These are phyloP conservation scores for Ganaspis sp. DNA, from an alignment of 1,140 invertebrate genomes.

Conservation along the genomic window DNA sequence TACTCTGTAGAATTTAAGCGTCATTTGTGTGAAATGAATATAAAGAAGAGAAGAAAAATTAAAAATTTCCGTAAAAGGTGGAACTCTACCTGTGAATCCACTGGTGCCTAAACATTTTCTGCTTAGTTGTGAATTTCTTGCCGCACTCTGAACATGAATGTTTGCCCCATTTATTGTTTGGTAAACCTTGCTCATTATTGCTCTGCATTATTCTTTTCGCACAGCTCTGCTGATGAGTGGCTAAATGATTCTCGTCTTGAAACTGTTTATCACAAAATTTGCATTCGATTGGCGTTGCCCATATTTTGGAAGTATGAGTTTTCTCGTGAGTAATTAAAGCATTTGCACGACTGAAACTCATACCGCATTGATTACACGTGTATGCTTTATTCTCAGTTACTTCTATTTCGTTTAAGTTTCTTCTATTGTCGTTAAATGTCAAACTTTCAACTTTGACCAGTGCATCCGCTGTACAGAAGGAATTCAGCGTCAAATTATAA, in stretches of 20 bases:
- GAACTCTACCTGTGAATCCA: constrained; percentile 75
- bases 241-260: constrained; percentile 64
- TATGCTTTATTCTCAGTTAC: constrained; percentile 54
- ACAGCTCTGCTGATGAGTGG: constrained; percentile 69
- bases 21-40: too few species aligned
- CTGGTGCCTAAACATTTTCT: constrained; percentile 76
- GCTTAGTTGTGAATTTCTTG: constrained; percentile 76
- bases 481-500: constrained; percentile 62
- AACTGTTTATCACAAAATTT: constrained; percentile 74
- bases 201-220: constrained; percentile 67
- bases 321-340: constrained; percentile 67
- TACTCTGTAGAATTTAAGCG: too few species aligned
- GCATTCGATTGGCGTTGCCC: constrained; percentile 69
- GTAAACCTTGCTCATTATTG: constrained; percentile 58
- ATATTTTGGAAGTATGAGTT: constrained; percentile 62
- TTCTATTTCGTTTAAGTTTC: constrained; percentile 53
- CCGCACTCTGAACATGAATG: constrained; percentile 74
- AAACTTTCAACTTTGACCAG: constrained; percentile 63
- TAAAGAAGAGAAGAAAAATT: too few species aligned
- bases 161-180: constrained; percentile 69
- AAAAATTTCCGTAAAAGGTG: too few species aligned
- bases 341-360: constrained; percentile 61
- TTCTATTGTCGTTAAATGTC: constrained; percentile 45
- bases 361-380: constrained; percentile 66
- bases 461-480: constrained; percentile 57